Conservation (phyloP, 2,797 vertebrate species). For the Argentina silus region DNA sequence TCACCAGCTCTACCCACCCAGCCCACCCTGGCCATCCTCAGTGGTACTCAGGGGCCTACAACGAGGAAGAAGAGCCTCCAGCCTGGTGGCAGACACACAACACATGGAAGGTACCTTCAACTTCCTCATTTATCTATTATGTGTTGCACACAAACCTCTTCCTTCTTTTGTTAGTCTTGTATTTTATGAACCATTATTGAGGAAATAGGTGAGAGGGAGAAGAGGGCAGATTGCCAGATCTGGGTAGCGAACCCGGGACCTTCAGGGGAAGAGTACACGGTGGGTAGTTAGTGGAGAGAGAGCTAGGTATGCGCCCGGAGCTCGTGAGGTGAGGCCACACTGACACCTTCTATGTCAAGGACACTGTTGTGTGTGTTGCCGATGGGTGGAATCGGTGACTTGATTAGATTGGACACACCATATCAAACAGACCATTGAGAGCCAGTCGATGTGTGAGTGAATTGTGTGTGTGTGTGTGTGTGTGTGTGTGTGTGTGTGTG, state of each 20-base stretch:
- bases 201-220: too few relatives aligned
- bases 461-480: background rate
- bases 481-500: conserved; percentile 4
- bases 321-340: background rate
- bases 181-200: background rate
- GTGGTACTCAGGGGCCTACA: conserved; percentile 57
- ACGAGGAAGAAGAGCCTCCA: conserved; percentile 41
- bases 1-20: conserved; percentile 21
- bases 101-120: conserved; percentile 73
- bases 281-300: background rate
- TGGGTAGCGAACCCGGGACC: too few relatives aligned
- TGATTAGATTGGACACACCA: conserved; percentile 20
- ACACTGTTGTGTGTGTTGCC: background rate
- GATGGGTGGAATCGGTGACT: conserved; percentile 4
- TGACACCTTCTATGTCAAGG: background rate
- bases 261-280: too few relatives aligned
- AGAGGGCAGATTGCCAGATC: too few relatives aligned
- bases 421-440: conserved; percentile 24
- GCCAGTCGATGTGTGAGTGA: background rate
- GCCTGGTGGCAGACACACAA: conserved; percentile 62
- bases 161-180: background rate
- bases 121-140: background rate
- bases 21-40: conserved; percentile 36
- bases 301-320: background rate
- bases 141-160: background rate